Evolutionary conservation across 2,113 vertebrate genomes (phyloP), one percentile per base, ranked within the genome.

Genomic region (Platysternon megacephalum): DNA sequence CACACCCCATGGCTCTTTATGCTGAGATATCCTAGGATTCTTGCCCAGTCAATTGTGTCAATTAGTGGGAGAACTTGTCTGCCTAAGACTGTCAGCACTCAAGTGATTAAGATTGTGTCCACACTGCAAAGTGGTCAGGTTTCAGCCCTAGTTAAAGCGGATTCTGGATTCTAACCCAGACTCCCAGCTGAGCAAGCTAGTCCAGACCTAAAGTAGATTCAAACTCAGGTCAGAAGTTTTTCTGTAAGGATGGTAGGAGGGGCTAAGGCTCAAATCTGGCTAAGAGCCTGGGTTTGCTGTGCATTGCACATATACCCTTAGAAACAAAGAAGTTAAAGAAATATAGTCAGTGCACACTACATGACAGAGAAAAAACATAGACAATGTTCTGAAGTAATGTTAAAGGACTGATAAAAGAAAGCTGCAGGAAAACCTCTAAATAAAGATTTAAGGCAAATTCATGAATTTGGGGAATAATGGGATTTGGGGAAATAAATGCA

Each of bases 291-390:
- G 9, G 17, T 72, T 72, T 72, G 65, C n/a, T 72, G 19, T 39
- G 35, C 35, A 11, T 17, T 11, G 19, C 22, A n/a, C 5, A 39
- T 9, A 72, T 39, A 39, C n/a, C 17, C n/a, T 72, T 39, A 52
- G 56, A 74, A 85, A 53, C 24, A 85, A 79, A 16, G 11, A 90
- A 29, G 4, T 79, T 11, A 91, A 87, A 48, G 2, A 42, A 68
- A 56, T 44, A 13, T 8, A 81, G 39, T 26, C 53, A 74, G 24
- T 29, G 13, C 29, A 42, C 16, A 3, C 42, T 79, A 81, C 35
- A 21, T 85, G 55, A 80, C 29, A 35, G 0, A 8, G 2, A 14
- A 84, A 55, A 42, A 76, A 35, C 0, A 2, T 28, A 1, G 7
- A 3, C 2, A 55, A 17, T 0, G 4, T 39, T 61, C 51, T 61